These are phyloP conservation scores for Pogonocichla stellata DNA, from an alignment of 2,113 vertebrate species.

Conservation along the genomic window DNA sequence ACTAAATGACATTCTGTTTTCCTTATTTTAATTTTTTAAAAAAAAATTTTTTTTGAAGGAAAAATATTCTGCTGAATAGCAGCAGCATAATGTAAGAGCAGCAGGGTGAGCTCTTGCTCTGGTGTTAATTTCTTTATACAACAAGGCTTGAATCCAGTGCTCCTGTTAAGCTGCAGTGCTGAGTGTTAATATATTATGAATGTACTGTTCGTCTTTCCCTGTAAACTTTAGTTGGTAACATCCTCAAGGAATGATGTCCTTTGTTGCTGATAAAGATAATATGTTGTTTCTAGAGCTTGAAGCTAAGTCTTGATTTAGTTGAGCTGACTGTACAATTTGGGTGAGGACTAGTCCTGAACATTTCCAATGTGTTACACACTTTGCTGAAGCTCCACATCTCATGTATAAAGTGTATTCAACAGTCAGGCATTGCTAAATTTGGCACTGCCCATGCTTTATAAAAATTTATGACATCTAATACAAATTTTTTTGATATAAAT, in stretches of 20 bases:
- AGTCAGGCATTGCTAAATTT: background rate
- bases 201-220: background rate
- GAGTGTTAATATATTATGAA: background rate
- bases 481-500: background rate
- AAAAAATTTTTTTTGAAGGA: background rate
- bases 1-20: background rate
- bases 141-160: background rate
- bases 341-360: background rate
- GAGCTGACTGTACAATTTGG: background rate
- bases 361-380: fast-evolving
- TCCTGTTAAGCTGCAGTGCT: background rate
- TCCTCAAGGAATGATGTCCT: background rate
- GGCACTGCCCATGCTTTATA: background rate
- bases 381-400: background rate
- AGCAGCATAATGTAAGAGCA: background rate
- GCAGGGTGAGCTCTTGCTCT: background rate
- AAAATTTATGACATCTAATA: background rate
- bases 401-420: background rate
- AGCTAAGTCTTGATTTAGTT: background rate
- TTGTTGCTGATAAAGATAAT: background rate
- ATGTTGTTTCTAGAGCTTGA: background rate
- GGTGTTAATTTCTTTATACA: background rate
- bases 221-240: background rate
- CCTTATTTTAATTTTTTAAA: background rate
- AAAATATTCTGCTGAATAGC: background rate